phyloP scores from a whole-genome alignment of 2,888 invertebrate genomes.

The Ramazzottius varieornatus region DNA sequence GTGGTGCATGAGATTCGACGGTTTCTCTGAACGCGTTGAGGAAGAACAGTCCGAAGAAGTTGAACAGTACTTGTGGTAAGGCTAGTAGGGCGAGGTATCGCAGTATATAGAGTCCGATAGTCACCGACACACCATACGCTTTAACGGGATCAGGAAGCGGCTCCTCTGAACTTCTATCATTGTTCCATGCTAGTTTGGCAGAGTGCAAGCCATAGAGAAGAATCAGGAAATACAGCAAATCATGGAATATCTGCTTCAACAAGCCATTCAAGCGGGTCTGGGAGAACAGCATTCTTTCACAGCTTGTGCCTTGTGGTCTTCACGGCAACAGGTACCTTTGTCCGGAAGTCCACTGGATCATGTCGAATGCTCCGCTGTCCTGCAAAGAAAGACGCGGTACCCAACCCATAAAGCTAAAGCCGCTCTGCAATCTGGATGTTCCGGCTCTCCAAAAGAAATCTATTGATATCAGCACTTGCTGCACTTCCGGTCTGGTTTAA shows the following conservation, averaged over 20 bases:
- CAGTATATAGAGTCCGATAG: conserved; percentile 45
- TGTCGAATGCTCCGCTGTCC: no score
- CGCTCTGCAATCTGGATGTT: no score
- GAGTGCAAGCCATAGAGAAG: not conserved
- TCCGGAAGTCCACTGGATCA: no score
- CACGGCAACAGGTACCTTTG: no score
- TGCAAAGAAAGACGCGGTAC: no score
- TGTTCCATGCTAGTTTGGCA: not conserved
- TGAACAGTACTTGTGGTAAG: conserved; percentile 57
- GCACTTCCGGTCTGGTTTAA: no score
- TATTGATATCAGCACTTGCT: no score
- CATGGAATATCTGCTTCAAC: not conserved
- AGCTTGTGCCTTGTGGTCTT: no score
- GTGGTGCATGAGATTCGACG: conserved; percentile 60
- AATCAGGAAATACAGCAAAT: not conserved
- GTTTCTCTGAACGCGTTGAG: conserved; percentile 87
- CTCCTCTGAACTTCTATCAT: conserved; percentile 7
- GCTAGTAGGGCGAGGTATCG: conserved; percentile 55
- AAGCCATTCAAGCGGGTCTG: no score
- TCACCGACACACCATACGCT: conserved; percentile 46
- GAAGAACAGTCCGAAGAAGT: conserved; percentile 54
- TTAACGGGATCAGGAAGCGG: conserved; percentile 43
- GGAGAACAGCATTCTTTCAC: no score
- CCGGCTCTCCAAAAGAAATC: no score
- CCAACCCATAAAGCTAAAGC: no score